Base-by-base conservation (phyloP, 2,113 vertebrate species). In the Malurus cyaneus region DNA sequence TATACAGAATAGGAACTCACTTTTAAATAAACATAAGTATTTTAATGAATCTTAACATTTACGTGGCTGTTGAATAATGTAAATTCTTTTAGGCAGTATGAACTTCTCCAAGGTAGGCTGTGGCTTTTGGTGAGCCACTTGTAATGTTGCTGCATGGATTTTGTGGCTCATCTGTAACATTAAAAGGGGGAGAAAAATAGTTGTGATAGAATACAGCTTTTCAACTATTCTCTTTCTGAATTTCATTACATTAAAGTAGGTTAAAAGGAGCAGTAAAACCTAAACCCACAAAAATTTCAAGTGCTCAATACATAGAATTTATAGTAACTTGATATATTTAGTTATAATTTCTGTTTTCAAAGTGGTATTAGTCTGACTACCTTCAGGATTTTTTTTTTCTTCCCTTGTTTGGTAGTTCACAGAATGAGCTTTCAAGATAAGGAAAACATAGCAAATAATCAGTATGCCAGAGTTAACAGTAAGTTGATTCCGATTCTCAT, bases 61-160 rank as follows among this genome's bases (percentile, higher is more conserved):
- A 88, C 98, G 98, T 26, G 99, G 99, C 97, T 99, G 99, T 74
- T 99, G 99, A 97, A 99, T 99, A 96, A 97, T 96, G 90, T 98
- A 97, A 80, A 96, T 95, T 95, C 93, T 97, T 93, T 98, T 98
- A 44, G 97, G 97, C 12, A 94, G 94, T 72, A 98, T 94, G 17
- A 96, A 83, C 97, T 99, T 99, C 97, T 99, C 98, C 96, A 98
- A 65, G 3, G 98, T 97, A 17, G 99, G 99, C 52, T 96, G 97
- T 49, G 98, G 97, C 94, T 98, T 99, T 93, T 98, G 97, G 96
- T 99, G 98, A 89, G 98, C 97, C 86, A 97, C 98, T 36, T 98
- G 98, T 54, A 98, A 98, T 11, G 98, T 96, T 47, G 97, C 97
- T 98, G 98, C 97, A n/a, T 98, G 98, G 89, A 98, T 98, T 94